Percentiles rank a stretch among this genome's conserved stretches.
phyloP scores from a whole-genome alignment of 1,140 invertebrate species.

The Agrilus planipennis region DNA sequence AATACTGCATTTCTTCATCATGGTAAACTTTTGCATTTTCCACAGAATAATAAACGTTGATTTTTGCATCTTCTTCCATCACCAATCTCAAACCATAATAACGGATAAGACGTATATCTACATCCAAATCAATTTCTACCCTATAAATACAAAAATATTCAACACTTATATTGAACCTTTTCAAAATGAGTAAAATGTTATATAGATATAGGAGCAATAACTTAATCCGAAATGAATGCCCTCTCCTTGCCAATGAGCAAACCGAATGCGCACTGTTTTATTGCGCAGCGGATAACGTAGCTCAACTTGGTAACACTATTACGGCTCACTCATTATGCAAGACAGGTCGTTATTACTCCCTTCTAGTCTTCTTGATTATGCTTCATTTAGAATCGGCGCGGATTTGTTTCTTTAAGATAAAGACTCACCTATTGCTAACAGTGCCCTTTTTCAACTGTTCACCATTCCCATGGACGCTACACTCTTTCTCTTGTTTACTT shows the following conservation, averaged over 20 bases:
- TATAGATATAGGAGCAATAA: too few species aligned
- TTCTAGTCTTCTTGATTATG: too few species aligned
- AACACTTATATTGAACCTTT: neutral
- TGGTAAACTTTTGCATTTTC: slow-evolving; percentile 80
- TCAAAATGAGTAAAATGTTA: too few species aligned
- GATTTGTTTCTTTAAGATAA: too few species aligned
- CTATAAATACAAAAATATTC: slow-evolving; percentile 20
- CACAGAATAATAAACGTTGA: slow-evolving; percentile 61
- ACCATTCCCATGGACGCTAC: slow-evolving; percentile 56
- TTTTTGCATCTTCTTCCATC: slow-evolving; percentile 47
- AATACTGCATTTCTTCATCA: slow-evolving; percentile 62
- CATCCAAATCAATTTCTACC: slow-evolving; percentile 22
- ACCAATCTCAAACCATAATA: slow-evolving; percentile 47
- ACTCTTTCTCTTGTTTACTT: slow-evolving; percentile 46
- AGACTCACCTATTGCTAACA: slow-evolving; percentile 51
- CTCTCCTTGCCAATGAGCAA: too few species aligned
- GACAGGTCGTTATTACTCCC: too few species aligned
- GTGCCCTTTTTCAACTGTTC: slow-evolving; percentile 52
- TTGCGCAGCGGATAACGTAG: too few species aligned
- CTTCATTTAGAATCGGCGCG: too few species aligned
- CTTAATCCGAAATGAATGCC: too few species aligned
- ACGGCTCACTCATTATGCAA: too few species aligned
- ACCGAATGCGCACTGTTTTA: too few species aligned
- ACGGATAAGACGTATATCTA: slow-evolving; percentile 22
- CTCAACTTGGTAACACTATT: too few species aligned